phyloP scores from a whole-genome alignment of 1,140 invertebrate species.

The Pemphigus obesinymphae region DNA sequence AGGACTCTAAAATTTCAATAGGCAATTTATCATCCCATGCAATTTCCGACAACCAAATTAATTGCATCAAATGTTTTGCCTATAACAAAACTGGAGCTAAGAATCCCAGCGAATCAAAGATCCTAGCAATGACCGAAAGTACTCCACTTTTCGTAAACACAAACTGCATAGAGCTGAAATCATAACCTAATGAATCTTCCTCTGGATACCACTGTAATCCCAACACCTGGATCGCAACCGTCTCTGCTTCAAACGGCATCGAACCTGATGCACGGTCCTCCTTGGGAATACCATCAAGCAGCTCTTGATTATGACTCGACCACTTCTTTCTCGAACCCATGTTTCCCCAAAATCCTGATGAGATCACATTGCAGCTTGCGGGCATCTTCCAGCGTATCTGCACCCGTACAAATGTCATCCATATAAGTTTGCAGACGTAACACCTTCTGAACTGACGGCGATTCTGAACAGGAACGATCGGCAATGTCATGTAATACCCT shows the following conservation, averaged over 20 bases:
- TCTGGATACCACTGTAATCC: background rate
- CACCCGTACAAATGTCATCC: background rate
- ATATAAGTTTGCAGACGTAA: background rate
- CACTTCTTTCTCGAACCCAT: background rate
- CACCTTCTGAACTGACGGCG: background rate
- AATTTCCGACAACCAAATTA: background rate
- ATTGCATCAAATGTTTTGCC: background rate
- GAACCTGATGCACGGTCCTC: background rate
- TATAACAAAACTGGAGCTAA: background rate
- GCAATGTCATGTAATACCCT: background rate
- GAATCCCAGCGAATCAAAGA: background rate
- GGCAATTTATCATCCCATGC: background rate
- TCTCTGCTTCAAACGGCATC: background rate
- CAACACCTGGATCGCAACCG: background rate
- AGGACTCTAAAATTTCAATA: too few species aligned
- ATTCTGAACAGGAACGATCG: background rate
- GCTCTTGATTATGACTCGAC: too few species aligned
- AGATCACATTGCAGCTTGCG: background rate
- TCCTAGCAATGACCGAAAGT: background rate
- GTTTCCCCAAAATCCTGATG: background rate
- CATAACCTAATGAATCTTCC: too few species aligned
- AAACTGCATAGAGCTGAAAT: too few species aligned
- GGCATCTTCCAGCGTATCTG: background rate
- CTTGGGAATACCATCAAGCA: background rate
- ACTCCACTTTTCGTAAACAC: background rate